Conservation (phyloP, 2,888 invertebrate species). For the Drosophila subsilvestris region DNA sequence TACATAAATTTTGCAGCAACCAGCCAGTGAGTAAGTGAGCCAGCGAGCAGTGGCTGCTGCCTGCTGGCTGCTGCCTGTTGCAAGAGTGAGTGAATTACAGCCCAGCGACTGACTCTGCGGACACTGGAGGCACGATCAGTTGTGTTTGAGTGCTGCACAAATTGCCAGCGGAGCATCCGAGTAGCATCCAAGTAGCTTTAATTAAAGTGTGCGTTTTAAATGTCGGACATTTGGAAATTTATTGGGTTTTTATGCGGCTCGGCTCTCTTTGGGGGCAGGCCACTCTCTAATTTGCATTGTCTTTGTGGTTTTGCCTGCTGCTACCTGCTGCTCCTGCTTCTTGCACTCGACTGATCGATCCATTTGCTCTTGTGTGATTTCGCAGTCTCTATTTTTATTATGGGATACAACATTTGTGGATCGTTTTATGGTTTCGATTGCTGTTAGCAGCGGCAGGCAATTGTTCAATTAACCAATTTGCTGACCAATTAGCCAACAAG, state of each 20-base stretch:
- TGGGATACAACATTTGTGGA: not conserved
- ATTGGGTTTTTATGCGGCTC: conserved; percentile 70
- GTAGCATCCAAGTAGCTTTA: conserved; percentile 54
- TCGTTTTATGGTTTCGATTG: conserved; percentile 9
- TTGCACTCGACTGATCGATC: not conserved
- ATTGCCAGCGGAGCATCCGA: conserved; percentile 37
- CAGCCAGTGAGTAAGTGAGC: not conserved
- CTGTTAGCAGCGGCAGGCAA: not conserved
- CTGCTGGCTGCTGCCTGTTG: not conserved
- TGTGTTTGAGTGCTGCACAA: conserved; percentile 49
- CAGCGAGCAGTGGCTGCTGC: conserved; percentile 14
- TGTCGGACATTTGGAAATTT: conserved; percentile 73
- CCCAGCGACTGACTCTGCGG: conserved; percentile 34
- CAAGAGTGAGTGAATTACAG: conserved; percentile 58
- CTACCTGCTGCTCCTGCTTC: not conserved
- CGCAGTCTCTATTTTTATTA: not conserved
- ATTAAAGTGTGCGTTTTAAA: conserved; percentile 79
- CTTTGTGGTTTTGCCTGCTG: conserved; percentile 6
- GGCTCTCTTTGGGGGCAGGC: conserved; percentile 1
- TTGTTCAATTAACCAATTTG: conserved; percentile 14
- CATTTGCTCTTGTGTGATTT: conserved; percentile 8
- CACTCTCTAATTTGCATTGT: conserved; percentile 37
- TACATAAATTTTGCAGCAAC: conserved; percentile 70
- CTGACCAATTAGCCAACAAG: not conserved
- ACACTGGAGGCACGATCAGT: conserved; percentile 29